These are phyloP conservation scores for Rhynchopsitta pachyrhyncha DNA, from an alignment of 2,113 vertebrate species.

Conservation along the genomic window DNA sequence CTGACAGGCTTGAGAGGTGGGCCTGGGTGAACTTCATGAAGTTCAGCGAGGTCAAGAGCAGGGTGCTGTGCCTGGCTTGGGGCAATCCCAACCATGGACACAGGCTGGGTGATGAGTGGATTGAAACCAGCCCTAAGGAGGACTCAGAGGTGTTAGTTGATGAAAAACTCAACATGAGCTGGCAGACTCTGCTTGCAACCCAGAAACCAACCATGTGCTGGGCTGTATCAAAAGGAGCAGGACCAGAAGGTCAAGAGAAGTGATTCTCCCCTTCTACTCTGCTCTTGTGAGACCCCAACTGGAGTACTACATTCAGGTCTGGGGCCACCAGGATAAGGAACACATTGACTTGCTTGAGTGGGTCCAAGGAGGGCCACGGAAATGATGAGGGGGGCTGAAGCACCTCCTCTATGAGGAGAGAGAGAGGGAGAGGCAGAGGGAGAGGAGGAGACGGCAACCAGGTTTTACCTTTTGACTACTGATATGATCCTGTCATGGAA, in stretches of 20 bases:
- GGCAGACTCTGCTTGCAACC: neutral
- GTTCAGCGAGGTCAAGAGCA: neutral
- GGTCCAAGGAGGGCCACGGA: neutral
- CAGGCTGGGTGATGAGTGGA: neutral
- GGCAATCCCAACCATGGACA: neutral
- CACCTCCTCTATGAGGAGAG: neutral
- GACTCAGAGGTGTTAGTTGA: neutral
- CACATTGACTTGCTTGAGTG: neutral
- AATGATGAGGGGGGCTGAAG: neutral
- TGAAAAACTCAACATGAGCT: neutral
- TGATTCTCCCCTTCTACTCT: neutral
- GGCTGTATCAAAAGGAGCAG: neutral
- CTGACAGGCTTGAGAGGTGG: neutral
- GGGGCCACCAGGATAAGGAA: neutral
- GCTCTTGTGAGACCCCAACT: neutral
- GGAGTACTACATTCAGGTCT: neutral
- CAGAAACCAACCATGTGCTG: neutral
- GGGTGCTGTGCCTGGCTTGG: neutral
- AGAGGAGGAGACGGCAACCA: neutral
- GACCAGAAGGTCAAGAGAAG: neutral
- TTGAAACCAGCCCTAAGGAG: neutral
- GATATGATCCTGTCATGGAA: neutral
- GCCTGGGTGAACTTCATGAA: neutral
- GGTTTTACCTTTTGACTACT: neutral
- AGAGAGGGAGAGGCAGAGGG: neutral